Base-by-base conservation (phyloP, 2,888 invertebrate species). In the Megalurothrips usitatus region DNA sequence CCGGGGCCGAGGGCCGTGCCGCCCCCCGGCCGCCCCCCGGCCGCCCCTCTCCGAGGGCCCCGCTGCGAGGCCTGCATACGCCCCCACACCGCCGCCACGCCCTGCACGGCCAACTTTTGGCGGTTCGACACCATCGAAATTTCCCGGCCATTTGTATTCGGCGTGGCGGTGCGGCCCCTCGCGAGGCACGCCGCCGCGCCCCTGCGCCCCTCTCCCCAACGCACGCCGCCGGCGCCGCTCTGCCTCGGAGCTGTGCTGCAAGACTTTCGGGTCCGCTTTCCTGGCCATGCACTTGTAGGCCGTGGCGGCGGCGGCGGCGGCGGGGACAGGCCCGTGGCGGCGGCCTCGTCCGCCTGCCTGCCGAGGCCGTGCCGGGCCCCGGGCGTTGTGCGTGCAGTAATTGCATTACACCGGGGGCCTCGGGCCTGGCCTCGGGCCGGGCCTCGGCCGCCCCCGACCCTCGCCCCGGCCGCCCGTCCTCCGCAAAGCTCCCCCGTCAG, bases 81-180 rank as follows among this genome's bases (percentile, higher is more conserved):
- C 14, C 17, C 58, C 19, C 19, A 17, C 58, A 68, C 68, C 26
- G 68, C 8, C 68, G 26, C 23, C 58, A 10, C 58, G 68, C 68
- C 26, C 23, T 26, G 26, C 68, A 75, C 26, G 68, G 12, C 8
- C 68, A 75, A 75, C 68, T 75, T 75, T 43, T 43, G 34, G 34
- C 34, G 34, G 34, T 43, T 26, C 68, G 68, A 75, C 68, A 26
- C 68, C 68, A 75, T 75, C 68, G 26, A 75, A 26, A 75, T 75
- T 75, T 26, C 26, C 68, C 26, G 26, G 23, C 68, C 68, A 75
- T 75, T 75, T 75, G 68, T 75, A 75, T 75, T 75, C 68, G 68
- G 26, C 68, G 68, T 8, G 68, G 68, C 26, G 26, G 12, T 17
- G 14, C 14, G 19, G 14, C 58, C 17, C 8, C n/a, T n/a, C n/a